Conservation (phyloP, 2,888 invertebrate genomes). For the Chaetogeoica ovagalla region DNA sequence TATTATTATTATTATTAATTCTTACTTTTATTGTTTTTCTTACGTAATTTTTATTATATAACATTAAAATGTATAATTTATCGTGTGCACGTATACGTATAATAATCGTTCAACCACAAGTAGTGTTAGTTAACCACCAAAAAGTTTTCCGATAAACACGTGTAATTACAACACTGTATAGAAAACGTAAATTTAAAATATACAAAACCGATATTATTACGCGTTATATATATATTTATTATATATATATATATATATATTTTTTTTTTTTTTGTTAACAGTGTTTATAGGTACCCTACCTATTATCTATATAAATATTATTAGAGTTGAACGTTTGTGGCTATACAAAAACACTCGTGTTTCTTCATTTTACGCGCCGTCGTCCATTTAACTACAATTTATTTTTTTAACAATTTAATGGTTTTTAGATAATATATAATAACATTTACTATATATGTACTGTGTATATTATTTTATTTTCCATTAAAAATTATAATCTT, state of each 20-base stretch:
- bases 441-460: background rate
- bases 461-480: conserved; percentile 22
- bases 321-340: background rate
- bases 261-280: too few relatives aligned
- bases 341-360: background rate
- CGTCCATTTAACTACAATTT: conserved; percentile 23
- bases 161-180: background rate
- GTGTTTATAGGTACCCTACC: too few relatives aligned
- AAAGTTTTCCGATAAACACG: background rate
- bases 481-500: conserved; percentile 35
- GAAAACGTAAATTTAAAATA: too few relatives aligned
- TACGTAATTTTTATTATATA: too few relatives aligned
- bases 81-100: background rate
- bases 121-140: background rate
- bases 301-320: too few relatives aligned
- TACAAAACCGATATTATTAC: too few relatives aligned
- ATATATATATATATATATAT: too few relatives aligned
- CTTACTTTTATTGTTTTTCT: conserved; percentile 1
- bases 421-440: conserved; percentile 29
- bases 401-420: conserved; percentile 29
- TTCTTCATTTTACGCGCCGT: conserved; percentile 1
- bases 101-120: too few relatives aligned
- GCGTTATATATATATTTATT: too few relatives aligned
- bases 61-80: background rate
- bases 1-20: too few relatives aligned